A percentile compares a stretch with the other conserved stretches of the same genome.
These are phyloP conservation scores for Myiothlypis coronata DNA, from an alignment of 2,797 vertebrate species.

Conservation along the genomic window DNA sequence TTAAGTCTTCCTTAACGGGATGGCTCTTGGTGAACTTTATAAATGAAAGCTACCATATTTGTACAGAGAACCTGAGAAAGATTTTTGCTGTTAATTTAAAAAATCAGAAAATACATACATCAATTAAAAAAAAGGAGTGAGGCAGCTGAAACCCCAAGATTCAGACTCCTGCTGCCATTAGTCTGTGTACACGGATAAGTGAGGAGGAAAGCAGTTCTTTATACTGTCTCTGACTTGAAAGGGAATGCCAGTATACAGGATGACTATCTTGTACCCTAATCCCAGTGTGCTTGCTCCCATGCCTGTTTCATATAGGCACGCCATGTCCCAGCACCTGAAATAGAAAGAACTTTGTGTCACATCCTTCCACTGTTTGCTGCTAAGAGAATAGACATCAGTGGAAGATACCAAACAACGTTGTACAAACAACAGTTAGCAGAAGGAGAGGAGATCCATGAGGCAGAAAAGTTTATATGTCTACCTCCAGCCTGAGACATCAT, in stretches of 20 bases:
- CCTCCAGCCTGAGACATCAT: not conserved
- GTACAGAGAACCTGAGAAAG: not conserved
- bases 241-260: not conserved
- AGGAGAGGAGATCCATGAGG: too few relatives aligned
- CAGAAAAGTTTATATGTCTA: too few relatives aligned
- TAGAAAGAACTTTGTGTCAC: slow-evolving; percentile 32
- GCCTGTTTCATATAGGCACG: not conserved
- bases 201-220: not conserved
- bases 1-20: not conserved
- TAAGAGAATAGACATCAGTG: not conserved
- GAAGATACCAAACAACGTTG: not conserved
- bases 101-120: not conserved
- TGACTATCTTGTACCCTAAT: not conserved
- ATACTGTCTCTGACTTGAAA: not conserved
- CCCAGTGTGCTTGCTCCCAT: not conserved
- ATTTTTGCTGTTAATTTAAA: not conserved
- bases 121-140: not conserved
- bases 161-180: not conserved
- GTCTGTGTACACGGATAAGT: not conserved
- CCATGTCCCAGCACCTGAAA: not conserved
- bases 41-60: not conserved
- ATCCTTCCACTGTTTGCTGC: not conserved
- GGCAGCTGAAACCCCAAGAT: not conserved
- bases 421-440: too few relatives aligned
- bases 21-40: not conserved